A percentile compares a stretch with the other conserved stretches of the same genome.
These are phyloP conservation scores for Oreochromis spilurus DNA, from an alignment of 2,113 vertebrate species.

Conservation along the genomic window DNA sequence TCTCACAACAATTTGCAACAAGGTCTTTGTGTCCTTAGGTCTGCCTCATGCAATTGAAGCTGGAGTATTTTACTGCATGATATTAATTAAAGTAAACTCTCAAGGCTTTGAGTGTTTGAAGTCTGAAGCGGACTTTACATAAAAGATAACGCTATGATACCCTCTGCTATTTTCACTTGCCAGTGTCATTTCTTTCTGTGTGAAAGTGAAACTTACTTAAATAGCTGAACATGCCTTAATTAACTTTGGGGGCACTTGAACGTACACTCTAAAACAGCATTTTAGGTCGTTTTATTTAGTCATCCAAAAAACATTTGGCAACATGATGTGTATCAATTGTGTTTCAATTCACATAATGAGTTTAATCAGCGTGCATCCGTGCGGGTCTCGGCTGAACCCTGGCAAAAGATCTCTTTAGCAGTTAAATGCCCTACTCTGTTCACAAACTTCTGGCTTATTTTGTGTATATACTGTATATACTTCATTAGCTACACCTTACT, in stretches of 20 bases:
- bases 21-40: conserved; percentile 25
- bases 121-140: neutral
- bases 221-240: neutral
- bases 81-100: conserved; percentile 36
- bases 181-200: conserved; percentile 7
- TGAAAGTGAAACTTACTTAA: conserved; percentile 2
- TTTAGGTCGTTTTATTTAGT: neutral
- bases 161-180: conserved; percentile 12
- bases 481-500: neutral
- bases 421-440: neutral
- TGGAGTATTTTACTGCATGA: conserved; percentile 1
- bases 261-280: neutral
- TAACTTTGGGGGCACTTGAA: neutral
- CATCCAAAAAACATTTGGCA: neutral
- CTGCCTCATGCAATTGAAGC: neutral
- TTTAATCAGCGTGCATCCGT: neutral
- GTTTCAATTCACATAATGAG: neutral
- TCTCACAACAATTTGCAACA: conserved; percentile 16
- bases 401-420: neutral
- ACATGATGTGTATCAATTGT: neutral
- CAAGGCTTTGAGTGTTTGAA: conserved; percentile 10
- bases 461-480: neutral
- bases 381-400: neutral
- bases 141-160: conserved; percentile 9
- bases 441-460: neutral